phyloP scores from a whole-genome alignment of 2,797 vertebrate species.

The Odontamblyopus lacepedii region DNA sequence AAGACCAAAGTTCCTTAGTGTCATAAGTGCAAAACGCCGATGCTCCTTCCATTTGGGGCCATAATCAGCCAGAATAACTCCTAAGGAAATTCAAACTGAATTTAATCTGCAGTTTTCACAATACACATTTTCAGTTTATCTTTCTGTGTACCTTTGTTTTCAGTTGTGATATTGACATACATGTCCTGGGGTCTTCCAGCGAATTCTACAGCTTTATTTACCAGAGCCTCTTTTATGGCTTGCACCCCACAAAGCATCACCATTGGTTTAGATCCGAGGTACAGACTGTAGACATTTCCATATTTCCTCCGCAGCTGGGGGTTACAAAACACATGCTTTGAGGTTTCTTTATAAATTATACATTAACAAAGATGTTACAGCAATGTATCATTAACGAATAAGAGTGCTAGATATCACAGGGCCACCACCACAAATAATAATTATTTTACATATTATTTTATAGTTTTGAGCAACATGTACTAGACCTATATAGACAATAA shows the following conservation, averaged over 20 bases:
- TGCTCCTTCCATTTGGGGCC: slow-evolving; percentile 70
- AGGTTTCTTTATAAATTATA: too few species aligned
- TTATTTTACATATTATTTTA: background rate
- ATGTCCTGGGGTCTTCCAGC: slow-evolving; percentile 70
- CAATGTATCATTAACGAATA: background rate
- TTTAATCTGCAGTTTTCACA: background rate
- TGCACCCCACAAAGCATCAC: slow-evolving; percentile 74
- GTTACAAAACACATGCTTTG: background rate
- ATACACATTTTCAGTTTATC: background rate
- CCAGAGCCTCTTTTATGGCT: slow-evolving; percentile 74
- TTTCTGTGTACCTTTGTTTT: slow-evolving; percentile 55
- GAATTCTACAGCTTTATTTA: slow-evolving; percentile 62
- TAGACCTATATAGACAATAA: background rate
- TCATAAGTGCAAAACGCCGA: slow-evolving; percentile 75
- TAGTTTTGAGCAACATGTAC: background rate
- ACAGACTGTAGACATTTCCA: slow-evolving; percentile 74
- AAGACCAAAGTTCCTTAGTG: slow-evolving; percentile 77
- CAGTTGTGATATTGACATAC: slow-evolving; percentile 34
- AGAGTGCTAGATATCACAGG: background rate
- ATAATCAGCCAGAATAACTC: slow-evolving; percentile 69
- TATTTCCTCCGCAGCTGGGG: slow-evolving; percentile 65
- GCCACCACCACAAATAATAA: background rate
- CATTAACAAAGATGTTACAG: background rate
- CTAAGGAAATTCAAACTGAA: slow-evolving; percentile 30
- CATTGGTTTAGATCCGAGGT: slow-evolving; percentile 55